Conservation (phyloP, 2,888 invertebrate species). For the Nemotelus nigrinus region DNA sequence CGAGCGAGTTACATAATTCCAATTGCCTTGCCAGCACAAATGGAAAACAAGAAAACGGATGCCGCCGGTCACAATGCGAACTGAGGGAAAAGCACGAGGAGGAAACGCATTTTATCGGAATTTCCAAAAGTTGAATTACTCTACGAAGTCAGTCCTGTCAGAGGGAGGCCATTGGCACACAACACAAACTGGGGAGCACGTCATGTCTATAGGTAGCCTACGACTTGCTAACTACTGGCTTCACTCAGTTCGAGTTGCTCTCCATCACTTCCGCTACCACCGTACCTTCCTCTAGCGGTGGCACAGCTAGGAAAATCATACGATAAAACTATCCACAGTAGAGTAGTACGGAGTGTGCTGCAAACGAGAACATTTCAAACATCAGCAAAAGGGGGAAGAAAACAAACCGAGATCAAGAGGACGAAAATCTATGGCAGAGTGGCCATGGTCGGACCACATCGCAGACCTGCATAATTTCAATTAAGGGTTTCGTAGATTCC, state of each 20-base stretch:
- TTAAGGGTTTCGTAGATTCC: too few relatives aligned
- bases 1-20: constrained; percentile 33
- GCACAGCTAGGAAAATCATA: constrained; percentile 3
- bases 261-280: constrained; percentile 37
- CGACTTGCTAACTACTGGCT: constrained; percentile 33
- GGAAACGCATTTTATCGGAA: constrained; percentile 39
- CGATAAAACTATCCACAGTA: not conserved
- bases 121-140: constrained; percentile 32
- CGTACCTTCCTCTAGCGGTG: not conserved
- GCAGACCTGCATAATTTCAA: too few relatives aligned
- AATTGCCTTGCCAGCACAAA: constrained; percentile 35
- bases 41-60: constrained; percentile 33
- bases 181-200: constrained; percentile 22
- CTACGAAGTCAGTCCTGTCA: constrained; percentile 10
- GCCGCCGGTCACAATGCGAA: constrained; percentile 33
- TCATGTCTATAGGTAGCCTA: constrained; percentile 22
- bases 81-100: constrained; percentile 24
- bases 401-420: not conserved
- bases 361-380: constrained; percentile 29
- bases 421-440: not conserved
- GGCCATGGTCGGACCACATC: too few relatives aligned
- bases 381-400: not conserved
- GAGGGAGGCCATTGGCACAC: constrained; percentile 38
- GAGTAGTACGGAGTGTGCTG: constrained; percentile 4
- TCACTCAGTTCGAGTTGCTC: constrained; percentile 7